A percentile compares a stretch with the other conserved stretches of the same genome.
Evolutionary conservation across 2,797 vertebrate species (phyloP).

Genomic region (Oreochromis mossambicus): DNA sequence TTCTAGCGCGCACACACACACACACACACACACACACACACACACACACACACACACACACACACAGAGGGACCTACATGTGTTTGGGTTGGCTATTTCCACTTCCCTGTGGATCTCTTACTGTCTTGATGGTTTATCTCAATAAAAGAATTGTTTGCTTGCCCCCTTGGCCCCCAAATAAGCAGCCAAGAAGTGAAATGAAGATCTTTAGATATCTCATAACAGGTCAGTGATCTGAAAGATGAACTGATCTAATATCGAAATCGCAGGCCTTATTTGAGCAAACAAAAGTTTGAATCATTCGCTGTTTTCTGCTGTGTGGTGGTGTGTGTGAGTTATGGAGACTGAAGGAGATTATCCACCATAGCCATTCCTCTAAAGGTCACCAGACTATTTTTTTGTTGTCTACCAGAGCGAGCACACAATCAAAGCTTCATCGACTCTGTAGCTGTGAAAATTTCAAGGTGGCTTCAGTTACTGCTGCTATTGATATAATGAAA

Average conservation of each 20-base stretch:
- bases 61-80: background rate
- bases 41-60: background rate
- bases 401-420: background rate
- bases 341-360: background rate
- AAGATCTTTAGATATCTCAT: constrained; percentile 10
- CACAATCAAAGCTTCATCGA: background rate
- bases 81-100: background rate
- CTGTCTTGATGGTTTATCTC: constrained; percentile 16
- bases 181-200: background rate
- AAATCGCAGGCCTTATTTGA: background rate
- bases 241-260: background rate
- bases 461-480: background rate
- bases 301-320: background rate
- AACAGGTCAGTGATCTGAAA: background rate
- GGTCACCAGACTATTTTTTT: background rate
- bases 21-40: background rate
- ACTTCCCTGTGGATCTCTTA: constrained; percentile 15
- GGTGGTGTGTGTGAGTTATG: background rate
- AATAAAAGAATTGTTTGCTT: constrained; percentile 31
- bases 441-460: background rate
- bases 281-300: constrained; percentile 7
- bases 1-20: rapidly evolving
- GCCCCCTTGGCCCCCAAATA: constrained; percentile 24
- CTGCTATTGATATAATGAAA: background rate
- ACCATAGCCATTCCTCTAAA: background rate